phyloP scores from a whole-genome alignment of 2,888 invertebrate species.

The Danaus chrysippus region DNA sequence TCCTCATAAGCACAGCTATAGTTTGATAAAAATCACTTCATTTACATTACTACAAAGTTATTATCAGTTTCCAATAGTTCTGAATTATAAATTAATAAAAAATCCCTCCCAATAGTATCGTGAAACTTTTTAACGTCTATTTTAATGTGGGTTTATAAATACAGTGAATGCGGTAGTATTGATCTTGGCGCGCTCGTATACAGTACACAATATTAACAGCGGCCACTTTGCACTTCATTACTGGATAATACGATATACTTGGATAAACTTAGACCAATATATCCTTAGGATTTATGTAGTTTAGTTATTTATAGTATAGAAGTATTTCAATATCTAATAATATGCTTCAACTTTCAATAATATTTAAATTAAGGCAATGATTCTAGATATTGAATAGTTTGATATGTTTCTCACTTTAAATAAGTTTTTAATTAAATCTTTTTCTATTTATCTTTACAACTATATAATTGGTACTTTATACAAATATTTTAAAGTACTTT shows the following conservation, averaged over 20 bases:
- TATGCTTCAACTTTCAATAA: too few species aligned
- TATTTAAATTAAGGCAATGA: too few species aligned
- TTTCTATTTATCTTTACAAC: too few species aligned
- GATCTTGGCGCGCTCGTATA: conserved; percentile 39
- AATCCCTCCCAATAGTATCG: conserved; percentile 11
- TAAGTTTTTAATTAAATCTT: too few species aligned
- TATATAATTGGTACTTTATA: too few species aligned
- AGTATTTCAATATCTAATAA: too few species aligned
- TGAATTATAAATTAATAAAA: background rate
- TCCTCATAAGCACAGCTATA: background rate
- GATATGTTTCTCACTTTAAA: too few species aligned
- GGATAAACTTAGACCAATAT: too few species aligned
- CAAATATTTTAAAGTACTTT: too few species aligned
- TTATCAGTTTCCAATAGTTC: background rate
- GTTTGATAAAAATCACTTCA: background rate
- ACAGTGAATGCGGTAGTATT: conserved; percentile 40
- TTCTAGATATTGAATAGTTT: too few species aligned
- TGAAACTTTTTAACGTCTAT: conserved; percentile 23
- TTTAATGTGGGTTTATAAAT: conserved; percentile 43
- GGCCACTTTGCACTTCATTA: conserved; percentile 7
- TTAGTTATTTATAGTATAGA: too few species aligned
- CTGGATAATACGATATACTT: background rate
- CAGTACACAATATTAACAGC: conserved; percentile 17
- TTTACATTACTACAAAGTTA: background rate
- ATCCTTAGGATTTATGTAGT: too few species aligned